phyloP scores from a whole-genome alignment of 2,888 invertebrate genomes.

The Phytoseiulus persimilis region DNA sequence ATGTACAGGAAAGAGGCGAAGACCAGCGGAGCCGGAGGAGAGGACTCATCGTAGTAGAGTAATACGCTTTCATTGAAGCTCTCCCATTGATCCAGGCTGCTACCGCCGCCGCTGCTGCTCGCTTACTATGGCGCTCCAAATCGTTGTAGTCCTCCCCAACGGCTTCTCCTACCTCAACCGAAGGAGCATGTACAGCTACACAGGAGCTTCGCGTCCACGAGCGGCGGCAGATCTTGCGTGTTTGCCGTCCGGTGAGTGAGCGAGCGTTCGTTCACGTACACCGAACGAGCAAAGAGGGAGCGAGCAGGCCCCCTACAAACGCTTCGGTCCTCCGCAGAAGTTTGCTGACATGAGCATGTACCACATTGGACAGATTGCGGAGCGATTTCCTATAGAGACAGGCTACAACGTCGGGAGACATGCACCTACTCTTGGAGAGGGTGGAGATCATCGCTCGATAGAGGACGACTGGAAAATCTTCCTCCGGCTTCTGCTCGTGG shows the following conservation, averaged over 20 bases:
- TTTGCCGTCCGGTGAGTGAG: not conserved
- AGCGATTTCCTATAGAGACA: not conserved
- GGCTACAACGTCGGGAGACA: no score
- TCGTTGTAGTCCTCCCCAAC: not conserved
- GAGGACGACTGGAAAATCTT: no score
- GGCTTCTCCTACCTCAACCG: not conserved
- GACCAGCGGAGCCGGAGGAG: constrained; percentile 7
- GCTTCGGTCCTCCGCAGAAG: not conserved
- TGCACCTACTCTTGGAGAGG: no score
- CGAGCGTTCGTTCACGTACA: not conserved
- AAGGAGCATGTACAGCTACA: not conserved
- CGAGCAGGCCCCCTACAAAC: not conserved
- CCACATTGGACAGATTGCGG: not conserved
- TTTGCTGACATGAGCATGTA: not conserved
- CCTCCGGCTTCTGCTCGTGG: no score
- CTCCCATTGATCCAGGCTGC: constrained; percentile 27
- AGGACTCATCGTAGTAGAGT: constrained; percentile 35
- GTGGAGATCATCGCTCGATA: no score
- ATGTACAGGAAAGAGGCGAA: not conserved
- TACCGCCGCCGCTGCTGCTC: not conserved
- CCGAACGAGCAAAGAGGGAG: not conserved
- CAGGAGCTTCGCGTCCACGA: not conserved
- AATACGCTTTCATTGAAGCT: constrained; percentile 37
- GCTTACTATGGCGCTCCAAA: not conserved
- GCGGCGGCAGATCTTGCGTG: not conserved